These are phyloP conservation scores for Lasioglossum albipes DNA, from an alignment of 1,140 invertebrate genomes.

Conservation along the genomic window DNA sequence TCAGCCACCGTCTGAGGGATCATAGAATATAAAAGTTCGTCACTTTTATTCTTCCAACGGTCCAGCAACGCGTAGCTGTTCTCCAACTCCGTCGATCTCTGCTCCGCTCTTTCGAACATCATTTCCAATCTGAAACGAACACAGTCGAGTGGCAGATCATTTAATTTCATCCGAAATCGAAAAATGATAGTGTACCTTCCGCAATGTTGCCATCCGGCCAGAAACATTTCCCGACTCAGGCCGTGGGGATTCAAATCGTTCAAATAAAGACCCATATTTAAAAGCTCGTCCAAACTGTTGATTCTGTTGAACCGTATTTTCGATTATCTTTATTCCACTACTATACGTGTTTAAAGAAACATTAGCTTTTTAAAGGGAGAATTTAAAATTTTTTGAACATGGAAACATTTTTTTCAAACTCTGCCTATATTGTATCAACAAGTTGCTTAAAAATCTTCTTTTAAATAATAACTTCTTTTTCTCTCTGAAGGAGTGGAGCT, in stretches of 20 bases:
- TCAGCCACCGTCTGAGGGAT: conserved; percentile 90
- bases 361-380: too few relatives aligned
- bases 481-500: too few relatives aligned
- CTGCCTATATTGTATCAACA: too few relatives aligned
- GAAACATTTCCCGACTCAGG: conserved; percentile 90
- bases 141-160: conserved; percentile 3
- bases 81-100: conserved; percentile 87
- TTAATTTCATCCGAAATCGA: conserved; percentile 5
- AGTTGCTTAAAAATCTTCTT: too few relatives aligned
- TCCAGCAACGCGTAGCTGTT: conserved; percentile 86
- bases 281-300: conserved; percentile 90
- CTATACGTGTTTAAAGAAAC: too few relatives aligned
- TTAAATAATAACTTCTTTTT: too few relatives aligned
- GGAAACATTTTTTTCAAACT: too few relatives aligned
- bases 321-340: neutral
- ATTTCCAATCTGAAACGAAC: conserved; percentile 83
- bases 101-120: conserved; percentile 90
- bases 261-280: conserved; percentile 88
- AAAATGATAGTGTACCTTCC: conserved; percentile 81
- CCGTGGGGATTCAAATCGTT: conserved; percentile 94
- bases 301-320: conserved; percentile 81
- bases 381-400: too few relatives aligned
- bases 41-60: conserved; percentile 91
- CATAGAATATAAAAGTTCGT: conserved; percentile 95
- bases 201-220: conserved; percentile 93